phyloP scores from a whole-genome alignment of 1,140 invertebrate genomes.

The Orchesella cincta region DNA sequence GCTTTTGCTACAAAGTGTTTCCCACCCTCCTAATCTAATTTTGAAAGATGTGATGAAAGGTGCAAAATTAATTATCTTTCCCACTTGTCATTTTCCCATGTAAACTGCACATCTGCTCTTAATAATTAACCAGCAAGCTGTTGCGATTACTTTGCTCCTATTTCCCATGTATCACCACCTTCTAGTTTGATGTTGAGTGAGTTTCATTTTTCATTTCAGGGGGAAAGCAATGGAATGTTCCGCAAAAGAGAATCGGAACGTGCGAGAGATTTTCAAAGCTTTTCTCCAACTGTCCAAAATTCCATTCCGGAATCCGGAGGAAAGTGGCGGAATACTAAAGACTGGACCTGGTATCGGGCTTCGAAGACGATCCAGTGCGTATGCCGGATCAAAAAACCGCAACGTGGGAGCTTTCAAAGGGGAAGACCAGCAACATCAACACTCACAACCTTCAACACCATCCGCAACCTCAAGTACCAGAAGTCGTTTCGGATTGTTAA shows the following conservation, averaged over 20 bases:
- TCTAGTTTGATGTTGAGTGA: too few relatives aligned
- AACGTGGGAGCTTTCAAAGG: conserved; percentile 41
- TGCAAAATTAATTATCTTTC: too few relatives aligned
- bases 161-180: too few relatives aligned
- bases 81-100: too few relatives aligned
- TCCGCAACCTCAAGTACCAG: neutral
- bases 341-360: conserved; percentile 59
- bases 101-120: too few relatives aligned
- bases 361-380: conserved; percentile 72
- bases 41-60: too few relatives aligned
- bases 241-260: conserved; percentile 75
- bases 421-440: conserved; percentile 50
- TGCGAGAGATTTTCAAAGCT: conserved; percentile 70
- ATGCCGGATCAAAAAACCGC: conserved; percentile 65
- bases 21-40: too few relatives aligned
- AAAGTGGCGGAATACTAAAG: conserved; percentile 46
- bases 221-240: conserved; percentile 78
- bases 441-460: conserved; percentile 23
- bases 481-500: neutral
- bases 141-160: too few relatives aligned
- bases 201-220: too few relatives aligned
- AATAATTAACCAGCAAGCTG: too few relatives aligned
- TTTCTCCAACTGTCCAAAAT: conserved; percentile 70
- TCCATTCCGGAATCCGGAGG: conserved; percentile 64
- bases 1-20: too few relatives aligned